A percentile compares a stretch with the other conserved stretches of the same genome.
Evolutionary conservation across 2,888 invertebrate genomes (phyloP).

Genomic region (Galerucella nymphaeae): DNA sequence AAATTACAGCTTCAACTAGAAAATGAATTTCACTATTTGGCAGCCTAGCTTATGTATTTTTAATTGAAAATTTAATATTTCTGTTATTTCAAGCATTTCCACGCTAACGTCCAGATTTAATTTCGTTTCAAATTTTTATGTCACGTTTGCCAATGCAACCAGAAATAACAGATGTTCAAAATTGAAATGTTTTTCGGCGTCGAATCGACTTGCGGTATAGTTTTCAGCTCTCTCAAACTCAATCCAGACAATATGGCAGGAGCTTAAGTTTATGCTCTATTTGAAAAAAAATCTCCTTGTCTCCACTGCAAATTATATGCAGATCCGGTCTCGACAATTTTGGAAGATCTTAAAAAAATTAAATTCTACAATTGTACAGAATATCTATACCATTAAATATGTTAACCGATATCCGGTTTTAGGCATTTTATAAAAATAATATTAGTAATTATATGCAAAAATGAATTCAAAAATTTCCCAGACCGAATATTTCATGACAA

Average conservation of each 20-base stretch:
- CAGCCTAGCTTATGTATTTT: too few species aligned
- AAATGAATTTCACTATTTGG: too few species aligned
- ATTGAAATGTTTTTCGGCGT: neutral
- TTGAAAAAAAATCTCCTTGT: conserved; percentile 7
- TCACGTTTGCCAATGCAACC: neutral
- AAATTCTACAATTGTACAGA: too few species aligned
- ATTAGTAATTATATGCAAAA: too few species aligned
- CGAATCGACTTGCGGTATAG: conserved; percentile 4
- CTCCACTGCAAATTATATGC: neutral
- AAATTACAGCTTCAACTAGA: too few species aligned
- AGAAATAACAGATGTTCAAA: neutral
- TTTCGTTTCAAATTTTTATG: neutral
- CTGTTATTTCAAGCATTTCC: too few species aligned
- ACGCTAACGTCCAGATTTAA: neutral
- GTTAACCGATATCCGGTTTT: too few species aligned
- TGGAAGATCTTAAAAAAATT: too few species aligned
- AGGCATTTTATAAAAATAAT: too few species aligned
- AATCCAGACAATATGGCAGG: conserved; percentile 13
- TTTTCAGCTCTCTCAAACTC: conserved; percentile 8
- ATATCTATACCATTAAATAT: too few species aligned
- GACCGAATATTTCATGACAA: too few species aligned
- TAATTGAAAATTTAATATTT: neutral
- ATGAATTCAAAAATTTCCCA: too few species aligned
- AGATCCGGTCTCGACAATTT: conserved; percentile 4
- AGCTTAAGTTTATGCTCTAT: conserved; percentile 11